Base-by-base conservation (phyloP, 2,113 vertebrate genomes). In the Ictalurus furcatus region DNA sequence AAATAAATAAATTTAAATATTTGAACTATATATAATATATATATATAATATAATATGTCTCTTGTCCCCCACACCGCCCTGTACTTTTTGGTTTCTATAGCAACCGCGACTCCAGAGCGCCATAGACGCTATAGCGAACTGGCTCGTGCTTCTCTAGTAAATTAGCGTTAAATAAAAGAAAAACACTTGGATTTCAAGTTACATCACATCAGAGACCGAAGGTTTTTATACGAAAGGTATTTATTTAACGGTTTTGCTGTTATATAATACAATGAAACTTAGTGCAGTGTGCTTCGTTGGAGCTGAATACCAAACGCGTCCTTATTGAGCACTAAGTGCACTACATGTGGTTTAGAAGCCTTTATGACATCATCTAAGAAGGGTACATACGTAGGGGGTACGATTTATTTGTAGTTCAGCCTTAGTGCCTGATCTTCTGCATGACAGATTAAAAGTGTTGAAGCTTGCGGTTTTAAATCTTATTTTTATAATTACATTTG, bases 81-180 rank as follows among this genome's bases (percentile, higher is more conserved):
- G 71, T 61, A 76, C 21, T 23, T 58, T 23, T 67, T 86, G 71
- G 85, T 86, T 86, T 76, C 85, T 86, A 86, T 86, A 17, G 71
- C 30, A 61, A 86, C 85, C 71, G 48, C 69, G 21, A 86, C 65
- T 85, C 61, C 2, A 0, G 23, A 58, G 44, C 12, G 52, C 28
- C 21, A 8, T 34, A 11, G 0, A n/a, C 25, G 6, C 21, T 40
- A 25, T 19, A 61, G 48, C 21, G n/a, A 21, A 34, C 30, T 34
- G 19, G 65, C 67, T 85, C 23, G 76, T n/a, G 76, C 5, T 48
- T 14, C 44, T 52, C 11, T 6, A 23, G 23, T 48, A 12, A 58
- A 34, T 34, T 58, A 81, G 1, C 16, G 1, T 58, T 34, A 21
- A 61, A 83, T 37, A 83, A 83, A 25, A 23, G 52, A 30, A 59